Conservation (phyloP, 2,888 invertebrate genomes). For the Cephus nigrinus region DNA sequence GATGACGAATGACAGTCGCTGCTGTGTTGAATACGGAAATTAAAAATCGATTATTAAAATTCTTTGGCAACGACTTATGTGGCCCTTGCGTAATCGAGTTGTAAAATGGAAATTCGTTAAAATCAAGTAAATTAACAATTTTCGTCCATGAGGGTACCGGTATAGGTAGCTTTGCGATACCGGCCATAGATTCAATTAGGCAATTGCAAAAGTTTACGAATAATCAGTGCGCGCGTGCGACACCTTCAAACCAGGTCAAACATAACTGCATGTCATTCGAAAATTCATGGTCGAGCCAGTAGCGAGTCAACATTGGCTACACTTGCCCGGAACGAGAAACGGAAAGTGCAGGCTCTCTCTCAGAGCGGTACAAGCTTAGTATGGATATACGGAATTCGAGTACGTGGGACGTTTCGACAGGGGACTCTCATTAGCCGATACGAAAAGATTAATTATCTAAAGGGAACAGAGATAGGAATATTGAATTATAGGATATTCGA, state of each 20-base stretch:
- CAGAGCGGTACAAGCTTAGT: background rate
- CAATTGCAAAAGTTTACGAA: constrained; percentile 34
- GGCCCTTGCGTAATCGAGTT: background rate
- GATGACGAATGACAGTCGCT: background rate
- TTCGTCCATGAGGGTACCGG: background rate
- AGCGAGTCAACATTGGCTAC: background rate
- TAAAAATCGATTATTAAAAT: background rate
- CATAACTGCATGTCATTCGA: background rate
- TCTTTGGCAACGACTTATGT: background rate
- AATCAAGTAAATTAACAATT: background rate
- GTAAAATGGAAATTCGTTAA: background rate
- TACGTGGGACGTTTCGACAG: background rate
- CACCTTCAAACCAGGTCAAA: background rate
- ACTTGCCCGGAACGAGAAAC: background rate
- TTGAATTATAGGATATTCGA: background rate
- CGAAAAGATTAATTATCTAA: background rate
- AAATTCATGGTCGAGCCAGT: background rate
- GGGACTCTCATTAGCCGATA: background rate
- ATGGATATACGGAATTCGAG: background rate
- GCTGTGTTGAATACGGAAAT: background rate
- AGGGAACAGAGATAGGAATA: background rate
- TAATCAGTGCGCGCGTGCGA: background rate
- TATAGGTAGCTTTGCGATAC: background rate
- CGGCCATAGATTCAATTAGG: constrained; percentile 5
- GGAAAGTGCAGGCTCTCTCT: background rate